Percentiles rank a stretch among this genome's conserved stretches.
phyloP scores from a whole-genome alignment of 1,140 invertebrate species.

The Nautilus pompilius region DNA sequence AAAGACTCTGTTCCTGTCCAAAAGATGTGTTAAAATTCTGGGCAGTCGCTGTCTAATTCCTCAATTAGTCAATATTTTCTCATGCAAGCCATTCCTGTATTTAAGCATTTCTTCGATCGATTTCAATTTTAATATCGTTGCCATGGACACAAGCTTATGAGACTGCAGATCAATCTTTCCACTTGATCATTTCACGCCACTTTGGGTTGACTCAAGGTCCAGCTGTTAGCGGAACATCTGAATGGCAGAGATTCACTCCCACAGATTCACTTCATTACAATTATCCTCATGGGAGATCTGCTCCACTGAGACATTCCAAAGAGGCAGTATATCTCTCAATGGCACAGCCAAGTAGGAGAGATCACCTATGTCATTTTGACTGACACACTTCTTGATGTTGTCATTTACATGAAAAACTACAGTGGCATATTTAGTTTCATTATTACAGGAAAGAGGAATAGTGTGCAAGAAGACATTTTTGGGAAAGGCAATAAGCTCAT shows the following conservation, averaged over 20 bases:
- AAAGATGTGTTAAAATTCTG: no score
- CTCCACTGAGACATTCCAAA: constrained; percentile 1
- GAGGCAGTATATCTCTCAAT: constrained; percentile 23
- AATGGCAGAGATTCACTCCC: constrained; percentile 45
- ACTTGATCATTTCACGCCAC: constrained; percentile 9
- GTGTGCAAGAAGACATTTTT: constrained; percentile 51
- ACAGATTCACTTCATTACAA: constrained; percentile 3
- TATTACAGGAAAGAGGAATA: constrained; percentile 35
- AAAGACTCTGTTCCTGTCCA: no score
- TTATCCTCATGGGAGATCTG: constrained; percentile 6
- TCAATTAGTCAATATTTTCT: no score
- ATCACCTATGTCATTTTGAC: constrained; percentile 7
- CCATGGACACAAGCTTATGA: constrained; percentile 29
- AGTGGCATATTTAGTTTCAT: constrained; percentile 45
- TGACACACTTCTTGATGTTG: constrained; percentile 48
- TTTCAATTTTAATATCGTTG: constrained; percentile 32
- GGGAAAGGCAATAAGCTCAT: constrained; percentile 38
- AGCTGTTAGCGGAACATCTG: constrained; percentile 47
- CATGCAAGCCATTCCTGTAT: constrained; percentile 32
- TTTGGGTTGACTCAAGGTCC: constrained; percentile 20
- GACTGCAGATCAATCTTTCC: background rate
- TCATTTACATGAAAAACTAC: constrained; percentile 52
- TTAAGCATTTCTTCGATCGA: constrained; percentile 41
- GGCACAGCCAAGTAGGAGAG: constrained; percentile 36
- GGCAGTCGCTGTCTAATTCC: no score